Conservation (phyloP, 2,888 invertebrate species). For the Idaea biselata region DNA sequence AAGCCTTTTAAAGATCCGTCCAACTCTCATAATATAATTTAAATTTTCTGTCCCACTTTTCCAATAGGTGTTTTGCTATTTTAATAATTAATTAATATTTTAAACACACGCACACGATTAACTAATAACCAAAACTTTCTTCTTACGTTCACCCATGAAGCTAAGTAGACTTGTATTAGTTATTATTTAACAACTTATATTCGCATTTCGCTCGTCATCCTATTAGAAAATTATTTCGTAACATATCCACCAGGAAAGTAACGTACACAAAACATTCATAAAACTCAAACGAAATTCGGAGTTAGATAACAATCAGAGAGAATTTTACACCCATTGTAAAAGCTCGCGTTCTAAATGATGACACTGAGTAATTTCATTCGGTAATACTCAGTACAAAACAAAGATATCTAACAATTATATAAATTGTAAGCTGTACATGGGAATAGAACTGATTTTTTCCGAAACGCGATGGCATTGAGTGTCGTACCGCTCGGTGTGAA, state of each 20-base stretch:
- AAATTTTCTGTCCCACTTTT: too few relatives aligned
- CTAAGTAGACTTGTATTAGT: not conserved
- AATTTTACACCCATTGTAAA: constrained; percentile 1
- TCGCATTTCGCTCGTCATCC: not conserved
- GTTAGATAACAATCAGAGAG: constrained; percentile 1
- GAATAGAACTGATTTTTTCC: constrained; percentile 38
- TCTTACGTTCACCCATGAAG: not conserved
- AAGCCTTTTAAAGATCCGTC: too few relatives aligned
- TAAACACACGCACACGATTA: not conserved
- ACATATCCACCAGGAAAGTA: not conserved
- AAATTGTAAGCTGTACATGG: constrained; percentile 43
- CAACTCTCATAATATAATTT: too few relatives aligned
- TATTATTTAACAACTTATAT: not conserved
- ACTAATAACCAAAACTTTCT: not conserved
- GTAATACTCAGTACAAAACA: constrained; percentile 29
- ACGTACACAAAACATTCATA: not conserved
- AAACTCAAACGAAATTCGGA: not conserved
- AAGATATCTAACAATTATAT: constrained; percentile 37
- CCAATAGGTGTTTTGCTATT: too few relatives aligned
- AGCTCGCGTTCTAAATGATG: constrained; percentile 1
- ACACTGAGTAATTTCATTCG: constrained; percentile 22
- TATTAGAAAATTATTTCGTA: not conserved
- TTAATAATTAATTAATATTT: too few relatives aligned
- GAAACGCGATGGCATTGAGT: constrained; percentile 47
- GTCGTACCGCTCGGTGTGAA: constrained; percentile 52